Base-by-base conservation (phyloP, 2,797 vertebrate genomes). In the Falco concolor region DNA sequence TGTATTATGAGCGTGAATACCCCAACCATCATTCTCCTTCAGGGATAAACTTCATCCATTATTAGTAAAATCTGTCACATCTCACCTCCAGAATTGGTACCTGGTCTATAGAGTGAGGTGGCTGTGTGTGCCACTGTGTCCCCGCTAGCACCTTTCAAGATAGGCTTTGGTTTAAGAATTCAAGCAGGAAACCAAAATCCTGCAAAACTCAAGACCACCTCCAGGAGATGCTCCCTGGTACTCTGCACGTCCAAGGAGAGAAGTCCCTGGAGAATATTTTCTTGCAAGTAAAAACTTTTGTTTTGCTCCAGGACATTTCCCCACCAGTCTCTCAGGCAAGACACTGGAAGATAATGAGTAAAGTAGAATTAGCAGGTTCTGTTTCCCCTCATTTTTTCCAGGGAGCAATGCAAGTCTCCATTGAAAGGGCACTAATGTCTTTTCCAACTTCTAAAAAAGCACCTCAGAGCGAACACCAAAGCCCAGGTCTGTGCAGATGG, bases 391-490 rank as follows among this genome's bases (percentile, higher is more conserved):
- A 5, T 25, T 76, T 90, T 65, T 65, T 2, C 12, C 14, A 79
- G 77, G 27, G 4, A 76, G 47, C 24, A 68, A 95, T 68, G 40
- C 6, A 2, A 36, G 34, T 22, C 21, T 49, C 59, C 49, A 52
- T 17, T 44, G n/a, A 70, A 85, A 72, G 74, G 25, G 12, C 63
- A 52, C n/a, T 70, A 49, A 72, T 56, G 20, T n/a, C 73, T 90
- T 82, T 75, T 85, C 47, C 53, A 95, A 91, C 47, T 96, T 89
- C 12, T 38, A 77, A 87, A 91, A 96, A 78, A 69, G 5, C 9
- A 67, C 84, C 50, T 76, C 68, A 65, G 63, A 94, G 70, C 59
- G 47, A 82, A 82, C 44, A 91, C 61, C 60, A 90, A 94, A 85
- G 52, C 81, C 90, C 76, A 86, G 80, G 53, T 76, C 96, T 90